Evolutionary conservation across 1,140 invertebrate species (phyloP).

Genomic region (Listronotus bonariensis): DNA sequence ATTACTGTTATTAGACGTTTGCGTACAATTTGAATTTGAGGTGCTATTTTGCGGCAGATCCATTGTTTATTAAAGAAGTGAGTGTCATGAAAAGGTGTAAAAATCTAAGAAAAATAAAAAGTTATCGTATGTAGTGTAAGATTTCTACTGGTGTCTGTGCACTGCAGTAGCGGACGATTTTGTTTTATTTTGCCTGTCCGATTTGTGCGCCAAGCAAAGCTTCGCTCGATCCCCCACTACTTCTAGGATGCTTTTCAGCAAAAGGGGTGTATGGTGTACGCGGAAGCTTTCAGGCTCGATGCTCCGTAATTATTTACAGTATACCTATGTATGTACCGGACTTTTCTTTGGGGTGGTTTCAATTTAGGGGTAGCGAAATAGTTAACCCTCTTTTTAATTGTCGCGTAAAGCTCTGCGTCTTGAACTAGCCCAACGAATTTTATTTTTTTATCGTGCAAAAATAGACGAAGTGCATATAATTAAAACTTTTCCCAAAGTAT

Average conservation of each 20-base stretch:
- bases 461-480: not conserved
- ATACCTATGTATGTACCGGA: not conserved
- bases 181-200: conserved; percentile 48
- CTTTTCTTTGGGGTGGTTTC: conserved; percentile 10
- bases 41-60: conserved; percentile 21
- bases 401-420: not conserved
- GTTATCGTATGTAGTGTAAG: conserved; percentile 23
- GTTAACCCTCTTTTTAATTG: not conserved
- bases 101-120: conserved; percentile 23
- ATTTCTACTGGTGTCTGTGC: conserved; percentile 38
- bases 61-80: conserved; percentile 9
- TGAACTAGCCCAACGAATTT: too few species aligned
- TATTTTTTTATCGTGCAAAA: not conserved
- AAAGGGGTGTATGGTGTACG: conserved; percentile 30
- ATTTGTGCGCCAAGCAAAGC: conserved; percentile 35
- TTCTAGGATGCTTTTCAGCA: conserved; percentile 22
- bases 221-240: conserved; percentile 37
- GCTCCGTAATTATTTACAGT: conserved; percentile 5
- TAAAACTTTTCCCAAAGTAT: too few species aligned
- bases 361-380: conserved; percentile 6
- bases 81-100: not conserved
- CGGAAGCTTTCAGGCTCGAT: conserved; percentile 22
- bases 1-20: conserved; percentile 23
- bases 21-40: conserved; percentile 19
- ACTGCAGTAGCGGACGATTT: conserved; percentile 48